phyloP scores from a whole-genome alignment of 2,797 vertebrate genomes.

The Dromococcyx pavoninus region DNA sequence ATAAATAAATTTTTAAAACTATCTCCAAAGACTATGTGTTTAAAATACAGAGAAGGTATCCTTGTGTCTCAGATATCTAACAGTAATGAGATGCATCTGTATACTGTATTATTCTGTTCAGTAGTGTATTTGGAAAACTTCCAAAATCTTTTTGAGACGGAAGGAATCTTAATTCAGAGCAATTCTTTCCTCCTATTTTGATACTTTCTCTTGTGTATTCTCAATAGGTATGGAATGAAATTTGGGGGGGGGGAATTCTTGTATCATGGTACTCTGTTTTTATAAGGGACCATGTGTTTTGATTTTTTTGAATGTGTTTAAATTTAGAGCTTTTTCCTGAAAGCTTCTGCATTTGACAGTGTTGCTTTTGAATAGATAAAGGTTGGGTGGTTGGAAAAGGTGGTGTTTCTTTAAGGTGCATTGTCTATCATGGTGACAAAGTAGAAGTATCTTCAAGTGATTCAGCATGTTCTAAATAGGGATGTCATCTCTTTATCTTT shows the following conservation, averaged over 20 bases:
- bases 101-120: not conserved
- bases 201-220: not conserved
- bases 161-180: not conserved
- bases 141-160: not conserved
- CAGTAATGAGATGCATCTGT: not conserved
- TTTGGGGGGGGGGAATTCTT: not conserved
- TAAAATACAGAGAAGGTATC: not conserved
- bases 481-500: not conserved
- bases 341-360: not conserved
- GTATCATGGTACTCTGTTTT: not conserved
- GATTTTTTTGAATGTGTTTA: not conserved
- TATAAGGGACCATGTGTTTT: accelerated
- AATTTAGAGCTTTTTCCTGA: not conserved
- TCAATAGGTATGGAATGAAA: not conserved
- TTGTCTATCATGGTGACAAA: not conserved
- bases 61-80: not conserved
- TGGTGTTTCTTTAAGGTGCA: not conserved
- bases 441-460: not conserved
- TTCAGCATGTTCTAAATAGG: not conserved
- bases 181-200: not conserved
- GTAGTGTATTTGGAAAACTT: not conserved
- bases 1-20: not conserved
- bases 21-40: not conserved
- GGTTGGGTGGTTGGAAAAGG: not conserved
- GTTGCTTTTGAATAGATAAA: not conserved